These are phyloP conservation scores for Gymnosoma rotundatum DNA, from an alignment of 2,888 invertebrate species.

Conservation along the genomic window DNA sequence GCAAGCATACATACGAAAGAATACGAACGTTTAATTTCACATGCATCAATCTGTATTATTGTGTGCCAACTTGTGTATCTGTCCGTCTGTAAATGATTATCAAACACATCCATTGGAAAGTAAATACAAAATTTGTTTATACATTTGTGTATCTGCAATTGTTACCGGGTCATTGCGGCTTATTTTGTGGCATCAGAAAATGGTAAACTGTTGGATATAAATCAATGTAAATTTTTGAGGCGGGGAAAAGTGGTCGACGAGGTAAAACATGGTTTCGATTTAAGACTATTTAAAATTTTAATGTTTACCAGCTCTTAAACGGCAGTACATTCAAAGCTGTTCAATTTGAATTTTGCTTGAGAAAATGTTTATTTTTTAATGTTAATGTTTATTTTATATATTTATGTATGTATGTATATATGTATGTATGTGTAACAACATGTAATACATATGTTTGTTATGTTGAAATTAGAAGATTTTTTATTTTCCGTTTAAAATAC, in stretches of 20 bases:
- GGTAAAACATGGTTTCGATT: no score
- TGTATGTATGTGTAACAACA: no score
- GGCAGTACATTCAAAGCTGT: no score
- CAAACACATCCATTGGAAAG: slow-evolving; percentile 14
- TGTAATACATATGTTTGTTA: no score
- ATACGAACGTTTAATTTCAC: slow-evolving; percentile 14
- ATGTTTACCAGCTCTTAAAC: no score
- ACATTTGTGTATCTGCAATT: slow-evolving; percentile 29
- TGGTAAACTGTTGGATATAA: slow-evolving; percentile 39
- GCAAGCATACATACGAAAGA: slow-evolving; percentile 26
- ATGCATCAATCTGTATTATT: neutral
- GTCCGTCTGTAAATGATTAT: slow-evolving; percentile 17
- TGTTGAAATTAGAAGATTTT: no score
- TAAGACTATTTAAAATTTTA: no score
- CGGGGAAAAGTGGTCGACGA: neutral
- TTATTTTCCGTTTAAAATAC: no score
- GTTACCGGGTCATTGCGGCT: slow-evolving; percentile 28
- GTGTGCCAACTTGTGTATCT: neutral
- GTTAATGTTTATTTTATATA: no score
- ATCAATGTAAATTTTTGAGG: slow-evolving; percentile 22
- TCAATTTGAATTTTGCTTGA: no score
- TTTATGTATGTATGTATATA: no score
- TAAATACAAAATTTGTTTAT: slow-evolving; percentile 19
- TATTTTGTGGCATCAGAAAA: slow-evolving; percentile 43
- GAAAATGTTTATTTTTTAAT: no score